Percentiles rank a stretch among this genome's conserved stretches.
Conservation (phyloP, 2,888 invertebrate genomes). For the Hirtodrosophila cameraria region DNA sequence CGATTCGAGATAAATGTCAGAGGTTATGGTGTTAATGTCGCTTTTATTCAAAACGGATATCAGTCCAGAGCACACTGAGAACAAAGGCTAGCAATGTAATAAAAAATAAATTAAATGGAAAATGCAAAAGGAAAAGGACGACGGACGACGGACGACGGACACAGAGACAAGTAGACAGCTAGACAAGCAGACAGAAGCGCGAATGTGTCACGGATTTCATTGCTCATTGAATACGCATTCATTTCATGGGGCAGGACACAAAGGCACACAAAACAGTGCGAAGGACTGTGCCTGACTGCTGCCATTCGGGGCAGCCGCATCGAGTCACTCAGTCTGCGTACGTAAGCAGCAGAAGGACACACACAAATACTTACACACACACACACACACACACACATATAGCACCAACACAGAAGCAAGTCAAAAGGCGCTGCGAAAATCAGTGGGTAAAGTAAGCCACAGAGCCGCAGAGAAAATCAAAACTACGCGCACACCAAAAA, state of each 20-base stretch:
- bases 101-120: slow-evolving; percentile 80
- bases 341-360: slow-evolving; percentile 80
- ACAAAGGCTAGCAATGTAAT: slow-evolving; percentile 66
- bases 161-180: slow-evolving; percentile 3
- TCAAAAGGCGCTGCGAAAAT: slow-evolving; percentile 63
- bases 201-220: slow-evolving; percentile 81
- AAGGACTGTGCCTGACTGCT: slow-evolving; percentile 59
- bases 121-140: slow-evolving; percentile 58
- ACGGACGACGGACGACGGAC: slow-evolving; percentile 21
- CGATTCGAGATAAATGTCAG: slow-evolving; percentile 70
- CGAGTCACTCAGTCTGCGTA: slow-evolving; percentile 81
- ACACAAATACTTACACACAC: slow-evolving; percentile 27
- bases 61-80: slow-evolving; percentile 46
- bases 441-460: slow-evolving; percentile 73
- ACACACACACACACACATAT: slow-evolving; percentile 15
- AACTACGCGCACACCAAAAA: slow-evolving; percentile 76
- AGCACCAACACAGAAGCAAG: slow-evolving; percentile 37
- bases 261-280: slow-evolving; percentile 42
- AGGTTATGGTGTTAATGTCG: slow-evolving; percentile 80
- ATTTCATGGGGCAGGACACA: slow-evolving; percentile 64
- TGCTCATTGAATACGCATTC: slow-evolving; percentile 80
- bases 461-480: slow-evolving; percentile 75
- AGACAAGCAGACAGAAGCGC: slow-evolving; percentile 48
- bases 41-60: slow-evolving; percentile 80
- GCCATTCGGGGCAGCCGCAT: slow-evolving; percentile 76